Percentiles rank a stretch among this genome's conserved stretches.
phyloP scores from a whole-genome alignment of 1,140 invertebrate species.

The Panagrolaimus sp. region DNA sequence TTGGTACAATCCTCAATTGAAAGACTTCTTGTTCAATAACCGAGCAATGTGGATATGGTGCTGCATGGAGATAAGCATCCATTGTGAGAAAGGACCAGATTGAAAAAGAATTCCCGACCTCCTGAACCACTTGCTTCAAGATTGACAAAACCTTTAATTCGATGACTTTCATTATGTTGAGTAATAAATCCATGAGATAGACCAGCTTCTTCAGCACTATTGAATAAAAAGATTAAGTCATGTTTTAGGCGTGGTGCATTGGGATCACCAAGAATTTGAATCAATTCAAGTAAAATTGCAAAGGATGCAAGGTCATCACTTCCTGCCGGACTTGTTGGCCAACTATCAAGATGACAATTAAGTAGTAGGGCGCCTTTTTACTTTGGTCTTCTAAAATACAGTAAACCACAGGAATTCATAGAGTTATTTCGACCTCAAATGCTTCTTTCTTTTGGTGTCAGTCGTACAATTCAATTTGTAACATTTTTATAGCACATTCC shows the following conservation, averaged over 20 bases:
- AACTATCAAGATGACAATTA: slow-evolving; percentile 86
- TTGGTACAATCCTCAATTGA: slow-evolving; percentile 72
- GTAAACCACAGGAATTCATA: too few relatives aligned
- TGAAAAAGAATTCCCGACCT: slow-evolving; percentile 76
- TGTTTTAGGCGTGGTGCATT: slow-evolving; percentile 62
- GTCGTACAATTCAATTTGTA: slow-evolving; percentile 70
- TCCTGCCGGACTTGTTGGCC: slow-evolving; percentile 69
- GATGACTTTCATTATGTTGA: slow-evolving; percentile 77
- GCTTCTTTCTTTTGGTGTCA: too few relatives aligned
- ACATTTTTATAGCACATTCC: slow-evolving; percentile 62
- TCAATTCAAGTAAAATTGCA: slow-evolving; percentile 78
- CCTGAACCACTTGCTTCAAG: slow-evolving; percentile 81
- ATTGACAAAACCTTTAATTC: slow-evolving; percentile 78
- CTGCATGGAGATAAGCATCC: slow-evolving; percentile 75
- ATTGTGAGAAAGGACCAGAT: slow-evolving; percentile 74
- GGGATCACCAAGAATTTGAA: slow-evolving; percentile 67
- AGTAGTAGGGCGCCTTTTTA: slow-evolving; percentile 65
- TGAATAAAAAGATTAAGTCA: slow-evolving; percentile 75
- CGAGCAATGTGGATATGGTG: slow-evolving; percentile 78
- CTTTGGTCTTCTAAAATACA: too few relatives aligned
- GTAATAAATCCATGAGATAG: slow-evolving; percentile 84
- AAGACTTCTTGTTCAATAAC: slow-evolving; percentile 86
- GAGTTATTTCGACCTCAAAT: too few relatives aligned
- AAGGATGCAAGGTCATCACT: slow-evolving; percentile 63
- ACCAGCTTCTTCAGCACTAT: slow-evolving; percentile 65